Percentiles rank a stretch among this genome's conserved stretches.
Conservation (phyloP, 2,888 invertebrate genomes). For the Rotaria macrura region DNA sequence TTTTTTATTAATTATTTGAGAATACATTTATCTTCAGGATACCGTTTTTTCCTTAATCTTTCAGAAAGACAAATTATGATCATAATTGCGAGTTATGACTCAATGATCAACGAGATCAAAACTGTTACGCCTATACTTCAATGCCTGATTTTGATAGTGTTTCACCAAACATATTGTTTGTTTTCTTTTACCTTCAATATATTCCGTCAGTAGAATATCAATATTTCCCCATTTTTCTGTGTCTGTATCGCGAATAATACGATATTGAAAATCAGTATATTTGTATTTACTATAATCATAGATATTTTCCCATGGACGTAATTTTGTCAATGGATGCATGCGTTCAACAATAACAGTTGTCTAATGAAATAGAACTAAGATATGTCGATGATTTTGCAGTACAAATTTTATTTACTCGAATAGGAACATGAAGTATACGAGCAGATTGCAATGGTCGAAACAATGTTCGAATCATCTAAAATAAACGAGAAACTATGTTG, state of each 20-base stretch:
- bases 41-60: too few species aligned
- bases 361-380: not conserved
- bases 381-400: not conserved
- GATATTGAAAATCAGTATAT: slow-evolving; percentile 28
- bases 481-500: not conserved
- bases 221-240: slow-evolving; percentile 29
- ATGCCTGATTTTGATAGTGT: too few species aligned
- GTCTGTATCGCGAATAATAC: slow-evolving; percentile 24
- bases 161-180: too few species aligned
- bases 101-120: too few species aligned
- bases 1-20: too few species aligned
- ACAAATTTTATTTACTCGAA: not conserved
- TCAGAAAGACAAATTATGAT: too few species aligned
- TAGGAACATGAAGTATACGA: not conserved
- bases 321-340: slow-evolving; percentile 7
- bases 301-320: not conserved
- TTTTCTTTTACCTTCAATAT: slow-evolving; percentile 32
- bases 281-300: slow-evolving; percentile 15
- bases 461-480: not conserved
- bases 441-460: not conserved
- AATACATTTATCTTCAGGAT: too few species aligned
- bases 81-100: too few species aligned
- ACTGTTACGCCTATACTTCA: too few species aligned
- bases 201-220: slow-evolving; percentile 29
- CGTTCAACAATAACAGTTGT: slow-evolving; percentile 2